phyloP scores from a whole-genome alignment of 2,888 invertebrate genomes.

The Drosophila longiperda region DNA sequence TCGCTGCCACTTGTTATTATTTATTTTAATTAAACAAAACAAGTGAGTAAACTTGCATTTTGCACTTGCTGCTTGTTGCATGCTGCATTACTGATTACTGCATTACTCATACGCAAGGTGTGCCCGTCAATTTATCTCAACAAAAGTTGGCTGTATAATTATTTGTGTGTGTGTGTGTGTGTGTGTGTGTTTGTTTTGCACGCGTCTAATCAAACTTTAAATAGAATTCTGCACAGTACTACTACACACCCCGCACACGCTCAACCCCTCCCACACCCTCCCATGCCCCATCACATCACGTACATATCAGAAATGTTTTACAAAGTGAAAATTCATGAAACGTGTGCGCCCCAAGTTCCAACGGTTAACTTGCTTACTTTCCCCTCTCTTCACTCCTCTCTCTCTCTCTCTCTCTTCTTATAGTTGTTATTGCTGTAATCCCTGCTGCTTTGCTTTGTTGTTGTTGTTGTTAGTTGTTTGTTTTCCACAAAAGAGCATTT shows the following conservation, averaged over 20 bases:
- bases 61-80: neutral
- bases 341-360: conserved; percentile 65
- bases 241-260: neutral
- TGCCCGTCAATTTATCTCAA: conserved; percentile 52
- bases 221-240: conserved; percentile 67
- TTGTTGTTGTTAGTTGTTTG: conserved; percentile 46
- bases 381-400: conserved; percentile 13
- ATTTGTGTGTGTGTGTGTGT: conserved; percentile 42
- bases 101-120: conserved; percentile 72
- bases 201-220: conserved; percentile 76
- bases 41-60: conserved; percentile 14
- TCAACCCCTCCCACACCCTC: neutral
- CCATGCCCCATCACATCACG: conserved; percentile 40
- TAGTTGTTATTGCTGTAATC: conserved; percentile 19
- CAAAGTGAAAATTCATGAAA: conserved; percentile 78
- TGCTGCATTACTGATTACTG: conserved; percentile 8
- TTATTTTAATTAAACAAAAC: conserved; percentile 43
- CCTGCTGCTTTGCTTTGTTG: conserved; percentile 20
- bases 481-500: conserved; percentile 73
- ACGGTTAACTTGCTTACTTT: conserved; percentile 66
- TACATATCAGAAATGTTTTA: conserved; percentile 79
- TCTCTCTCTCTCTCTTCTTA: neutral
- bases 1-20: neutral
- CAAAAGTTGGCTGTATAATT: conserved; percentile 71
- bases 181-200: conserved; percentile 24